phyloP scores from a whole-genome alignment of 2,888 invertebrate genomes.

The Leptopilina myrica region DNA sequence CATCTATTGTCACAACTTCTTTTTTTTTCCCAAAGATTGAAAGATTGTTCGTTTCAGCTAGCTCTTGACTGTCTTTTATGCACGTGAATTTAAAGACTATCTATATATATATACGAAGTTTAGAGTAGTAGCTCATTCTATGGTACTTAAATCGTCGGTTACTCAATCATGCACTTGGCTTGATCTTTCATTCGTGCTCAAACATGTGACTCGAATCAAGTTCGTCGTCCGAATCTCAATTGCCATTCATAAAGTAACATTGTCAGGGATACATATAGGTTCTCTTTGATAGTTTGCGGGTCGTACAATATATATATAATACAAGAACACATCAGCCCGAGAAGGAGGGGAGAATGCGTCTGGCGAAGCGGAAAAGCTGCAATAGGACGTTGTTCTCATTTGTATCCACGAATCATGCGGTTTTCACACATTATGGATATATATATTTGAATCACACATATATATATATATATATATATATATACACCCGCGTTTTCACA shows the following conservation, averaged over 20 bases:
- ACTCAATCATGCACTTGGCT: slow-evolving; percentile 56
- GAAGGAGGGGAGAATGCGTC: slow-evolving; percentile 10
- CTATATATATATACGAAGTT: not conserved
- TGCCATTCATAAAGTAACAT: slow-evolving; percentile 46
- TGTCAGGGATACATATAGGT: slow-evolving; percentile 3
- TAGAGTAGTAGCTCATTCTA: slow-evolving; percentile 35
- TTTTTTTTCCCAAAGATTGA: not conserved
- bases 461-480: not conserved
- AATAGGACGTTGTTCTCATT: slow-evolving; percentile 33
- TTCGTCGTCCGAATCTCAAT: slow-evolving; percentile 60
- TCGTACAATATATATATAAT: slow-evolving; percentile 17
- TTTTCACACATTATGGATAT: slow-evolving; percentile 2
- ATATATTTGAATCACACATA: no score
- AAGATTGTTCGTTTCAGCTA: slow-evolving; percentile 6
- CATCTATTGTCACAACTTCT: slow-evolving; percentile 27
- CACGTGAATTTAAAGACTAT: slow-evolving; percentile 17
- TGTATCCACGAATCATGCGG: slow-evolving; percentile 29
- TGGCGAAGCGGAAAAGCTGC: slow-evolving; percentile 30
- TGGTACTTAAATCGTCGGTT: slow-evolving; percentile 26
- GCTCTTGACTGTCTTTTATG: slow-evolving; percentile 23
- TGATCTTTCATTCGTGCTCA: slow-evolving; percentile 58
- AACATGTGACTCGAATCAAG: slow-evolving; percentile 55
- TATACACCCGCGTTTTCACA: slow-evolving; percentile 11
- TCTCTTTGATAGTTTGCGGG: slow-evolving; percentile 23
- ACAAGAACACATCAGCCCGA: slow-evolving; percentile 8